Base-by-base conservation (phyloP, 2,797 vertebrate genomes). In the Mormyrus proboscirostris region DNA sequence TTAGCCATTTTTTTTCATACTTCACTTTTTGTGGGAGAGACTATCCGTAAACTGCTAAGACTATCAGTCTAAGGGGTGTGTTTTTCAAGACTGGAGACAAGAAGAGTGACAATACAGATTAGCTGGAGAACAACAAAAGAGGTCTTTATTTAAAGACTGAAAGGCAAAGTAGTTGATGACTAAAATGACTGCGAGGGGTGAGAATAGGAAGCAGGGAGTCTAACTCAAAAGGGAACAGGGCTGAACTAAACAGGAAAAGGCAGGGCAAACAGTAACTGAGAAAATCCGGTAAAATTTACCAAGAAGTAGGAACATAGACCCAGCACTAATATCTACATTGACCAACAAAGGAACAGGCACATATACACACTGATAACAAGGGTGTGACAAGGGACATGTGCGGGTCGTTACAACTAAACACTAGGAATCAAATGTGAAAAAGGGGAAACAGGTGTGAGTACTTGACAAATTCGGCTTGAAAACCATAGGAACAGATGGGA, bases 21-120 rank as follows among this genome's bases (percentile, higher is more conserved):
- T 91, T 85, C 29, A 33, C 47, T 19, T 22, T 41, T 79, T 29
- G 89, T 25, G 65, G 94, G 93, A 93, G 93, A 94, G 91, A 92
- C 90, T 73, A 89, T 91, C 91, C 51, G 90, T 91, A 89, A 90
- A 86, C 91, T 95, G 95, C 94, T 59, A 93, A 94, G 93, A 94
- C 95, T 93, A 91, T 92, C 92, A 93, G 90, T 94, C 94, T 94
- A 93, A 93, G 90, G 38, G 2, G 2, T 44, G 14, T 9, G 33
- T 79, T 79, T 69, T 10, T 33, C 29, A 69, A 12, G 3, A 73
- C 65, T 65, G 25, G 59, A 65, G 59, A 29, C 22, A 29, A 29
- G 22, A 65, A 25, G 25, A 29, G 62, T 69, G 7, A 12, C 9
- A 29, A 73, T 73, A 12, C 29, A 38, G 14, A 73, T 14, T 69